Evolutionary conservation across 2,797 vertebrate species (phyloP).

Genomic region (Hephaestus fuliginosus): DNA sequence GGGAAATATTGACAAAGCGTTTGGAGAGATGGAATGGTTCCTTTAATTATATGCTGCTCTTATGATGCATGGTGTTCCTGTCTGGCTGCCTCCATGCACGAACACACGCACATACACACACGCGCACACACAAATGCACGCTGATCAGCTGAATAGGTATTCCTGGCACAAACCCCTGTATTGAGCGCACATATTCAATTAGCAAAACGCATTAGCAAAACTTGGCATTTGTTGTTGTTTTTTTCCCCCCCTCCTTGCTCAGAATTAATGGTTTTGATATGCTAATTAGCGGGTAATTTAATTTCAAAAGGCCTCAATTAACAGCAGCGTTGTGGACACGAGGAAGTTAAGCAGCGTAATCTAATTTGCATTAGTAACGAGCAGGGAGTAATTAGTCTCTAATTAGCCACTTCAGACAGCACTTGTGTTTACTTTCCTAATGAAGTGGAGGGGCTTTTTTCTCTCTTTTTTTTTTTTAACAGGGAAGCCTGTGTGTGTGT

Average conservation of each 20-base stretch:
- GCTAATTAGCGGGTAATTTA: constrained; percentile 99
- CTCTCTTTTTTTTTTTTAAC: constrained; percentile 63
- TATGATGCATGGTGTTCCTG: constrained; percentile 68
- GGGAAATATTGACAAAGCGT: constrained; percentile 80
- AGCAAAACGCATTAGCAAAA: constrained; percentile 99
- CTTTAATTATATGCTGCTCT: constrained; percentile 78
- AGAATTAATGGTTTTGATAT: constrained; percentile 99
- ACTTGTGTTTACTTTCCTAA: constrained; percentile 99
- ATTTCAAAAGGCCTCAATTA: constrained; percentile 99
- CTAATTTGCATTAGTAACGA: constrained; percentile 99
- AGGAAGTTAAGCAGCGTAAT: constrained; percentile 99
- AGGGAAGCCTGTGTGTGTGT: constrained; percentile 70
- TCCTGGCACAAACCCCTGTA: constrained; percentile 79
- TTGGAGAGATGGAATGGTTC: constrained; percentile 73
- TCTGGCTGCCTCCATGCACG: constrained; percentile 51
- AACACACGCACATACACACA: constrained; percentile 14
- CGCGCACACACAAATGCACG: constrained; percentile 16
- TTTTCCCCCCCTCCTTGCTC: constrained; percentile 88
- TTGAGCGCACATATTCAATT: constrained; percentile 96
- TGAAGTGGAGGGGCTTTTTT: constrained; percentile 93
- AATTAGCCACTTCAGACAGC: constrained; percentile 99
- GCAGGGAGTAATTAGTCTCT: constrained; percentile 99
- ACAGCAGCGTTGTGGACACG: constrained; percentile 99
- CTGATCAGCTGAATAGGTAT: constrained; percentile 80
- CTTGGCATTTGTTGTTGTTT: constrained; percentile 98